Conservation (phyloP, 2,888 invertebrate genomes). For the Xestia ashworthii region DNA sequence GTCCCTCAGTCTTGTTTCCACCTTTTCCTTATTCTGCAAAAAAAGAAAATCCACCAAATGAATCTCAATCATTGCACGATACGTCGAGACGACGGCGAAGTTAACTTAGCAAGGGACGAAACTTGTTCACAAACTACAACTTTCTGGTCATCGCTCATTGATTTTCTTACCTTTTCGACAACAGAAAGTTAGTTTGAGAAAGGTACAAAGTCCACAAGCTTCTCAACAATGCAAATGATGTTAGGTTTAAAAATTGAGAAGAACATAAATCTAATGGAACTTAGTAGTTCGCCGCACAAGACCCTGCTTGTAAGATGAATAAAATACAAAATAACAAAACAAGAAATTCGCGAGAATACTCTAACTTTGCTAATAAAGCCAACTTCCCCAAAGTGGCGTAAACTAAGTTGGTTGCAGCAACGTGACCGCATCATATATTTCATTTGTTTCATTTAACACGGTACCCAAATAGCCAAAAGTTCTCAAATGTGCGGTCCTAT, state of each 20-base stretch:
- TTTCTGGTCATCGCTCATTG: slow-evolving; percentile 44
- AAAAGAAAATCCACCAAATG: slow-evolving; percentile 57
- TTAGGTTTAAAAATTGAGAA: neutral
- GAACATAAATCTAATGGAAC: neutral
- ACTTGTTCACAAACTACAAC: slow-evolving; percentile 47
- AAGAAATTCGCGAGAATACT: slow-evolving; percentile 19
- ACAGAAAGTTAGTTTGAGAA: slow-evolving; percentile 16
- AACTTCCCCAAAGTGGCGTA: slow-evolving; percentile 32
- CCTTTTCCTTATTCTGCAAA: slow-evolving; percentile 47
- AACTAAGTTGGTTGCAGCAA: slow-evolving; percentile 42
- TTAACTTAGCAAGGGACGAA: slow-evolving; percentile 36
- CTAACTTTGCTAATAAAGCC: slow-evolving; percentile 49
- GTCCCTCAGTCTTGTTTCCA: slow-evolving; percentile 36
- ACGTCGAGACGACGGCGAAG: slow-evolving; percentile 30
- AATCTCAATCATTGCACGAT: slow-evolving; percentile 60
- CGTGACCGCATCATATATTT: slow-evolving; percentile 45
- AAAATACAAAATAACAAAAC: slow-evolving; percentile 25
- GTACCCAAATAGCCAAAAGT: slow-evolving; percentile 43
- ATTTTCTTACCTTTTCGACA: slow-evolving; percentile 41
- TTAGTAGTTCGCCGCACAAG: slow-evolving; percentile 2
- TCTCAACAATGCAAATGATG: slow-evolving; percentile 4
- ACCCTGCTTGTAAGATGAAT: slow-evolving; percentile 32
- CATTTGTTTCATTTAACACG: slow-evolving; percentile 49
- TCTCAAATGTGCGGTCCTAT: slow-evolving; percentile 37
- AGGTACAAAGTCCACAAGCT: neutral